Evolutionary conservation across 1,140 invertebrate genomes (phyloP).

Genomic region (Drosophila arawakana): DNA sequence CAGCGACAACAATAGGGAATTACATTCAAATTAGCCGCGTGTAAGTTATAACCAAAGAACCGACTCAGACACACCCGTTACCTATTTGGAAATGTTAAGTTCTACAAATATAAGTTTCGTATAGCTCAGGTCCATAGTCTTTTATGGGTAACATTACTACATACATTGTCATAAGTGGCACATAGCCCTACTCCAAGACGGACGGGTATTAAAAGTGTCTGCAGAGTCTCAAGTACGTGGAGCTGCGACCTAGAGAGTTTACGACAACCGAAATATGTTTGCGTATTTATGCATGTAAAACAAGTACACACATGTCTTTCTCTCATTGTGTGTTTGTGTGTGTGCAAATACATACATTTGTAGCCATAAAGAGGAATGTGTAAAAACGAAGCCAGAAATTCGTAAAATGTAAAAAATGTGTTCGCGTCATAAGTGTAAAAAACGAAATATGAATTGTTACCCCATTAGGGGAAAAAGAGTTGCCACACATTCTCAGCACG

Average conservation of each 20-base stretch:
- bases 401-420: constrained; percentile 42
- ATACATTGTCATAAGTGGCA: too few relatives aligned
- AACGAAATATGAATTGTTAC: constrained; percentile 36
- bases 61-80: too few relatives aligned
- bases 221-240: constrained; percentile 28
- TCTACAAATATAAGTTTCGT: too few relatives aligned
- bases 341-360: constrained; percentile 24
- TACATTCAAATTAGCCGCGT: constrained; percentile 72
- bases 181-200: not conserved
- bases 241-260: constrained; percentile 34
- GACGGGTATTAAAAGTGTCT: constrained; percentile 4
- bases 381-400: constrained; percentile 49
- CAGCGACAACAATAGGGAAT: constrained; percentile 47
- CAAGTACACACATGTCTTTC: not conserved
- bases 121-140: too few relatives aligned
- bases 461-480: constrained; percentile 28
- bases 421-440: constrained; percentile 33
- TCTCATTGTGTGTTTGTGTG: not conserved
- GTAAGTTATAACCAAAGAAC: not conserved
- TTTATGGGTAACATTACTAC: too few relatives aligned
- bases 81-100: too few relatives aligned
- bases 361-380: constrained; percentile 36
- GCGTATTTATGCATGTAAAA: constrained; percentile 3
- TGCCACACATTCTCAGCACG: not conserved
- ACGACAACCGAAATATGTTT: constrained; percentile 45